phyloP scores from a whole-genome alignment of 2,888 invertebrate genomes.

The Globia sparganii region DNA sequence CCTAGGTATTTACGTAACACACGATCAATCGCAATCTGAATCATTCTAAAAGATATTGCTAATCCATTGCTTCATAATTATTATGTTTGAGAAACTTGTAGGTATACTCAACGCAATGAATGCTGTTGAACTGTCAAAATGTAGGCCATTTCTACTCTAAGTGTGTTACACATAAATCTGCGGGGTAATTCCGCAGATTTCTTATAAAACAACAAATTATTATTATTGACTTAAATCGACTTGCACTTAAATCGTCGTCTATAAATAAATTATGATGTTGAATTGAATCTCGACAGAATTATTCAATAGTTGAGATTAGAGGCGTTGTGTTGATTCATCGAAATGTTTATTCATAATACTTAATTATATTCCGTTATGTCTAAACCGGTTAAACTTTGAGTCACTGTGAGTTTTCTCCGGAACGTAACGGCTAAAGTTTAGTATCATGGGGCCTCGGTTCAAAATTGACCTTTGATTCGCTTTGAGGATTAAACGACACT shows the following conservation, averaged over 20 bases:
- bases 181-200: background rate
- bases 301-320: constrained; percentile 7
- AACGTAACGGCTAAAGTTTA: constrained; percentile 22
- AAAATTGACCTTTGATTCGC: constrained; percentile 11
- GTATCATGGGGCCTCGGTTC: background rate
- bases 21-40: too few relatives aligned
- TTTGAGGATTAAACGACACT: constrained; percentile 8
- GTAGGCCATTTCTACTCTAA: background rate
- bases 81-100: background rate
- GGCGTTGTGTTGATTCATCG: constrained; percentile 47
- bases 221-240: background rate
- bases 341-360: constrained; percentile 43
- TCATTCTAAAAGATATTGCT: background rate
- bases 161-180: background rate
- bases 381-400: constrained; percentile 53
- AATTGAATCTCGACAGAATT: constrained; percentile 46
- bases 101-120: background rate
- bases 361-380: constrained; percentile 47
- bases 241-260: constrained; percentile 40
- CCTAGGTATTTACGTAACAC: too few relatives aligned
- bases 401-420: constrained; percentile 34
- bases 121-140: background rate
- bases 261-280: constrained; percentile 40
- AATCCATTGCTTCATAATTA: background rate
- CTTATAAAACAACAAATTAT: background rate